These are phyloP conservation scores for Sminthurides bifidus DNA, from an alignment of 1,140 invertebrate species.

Conservation along the genomic window DNA sequence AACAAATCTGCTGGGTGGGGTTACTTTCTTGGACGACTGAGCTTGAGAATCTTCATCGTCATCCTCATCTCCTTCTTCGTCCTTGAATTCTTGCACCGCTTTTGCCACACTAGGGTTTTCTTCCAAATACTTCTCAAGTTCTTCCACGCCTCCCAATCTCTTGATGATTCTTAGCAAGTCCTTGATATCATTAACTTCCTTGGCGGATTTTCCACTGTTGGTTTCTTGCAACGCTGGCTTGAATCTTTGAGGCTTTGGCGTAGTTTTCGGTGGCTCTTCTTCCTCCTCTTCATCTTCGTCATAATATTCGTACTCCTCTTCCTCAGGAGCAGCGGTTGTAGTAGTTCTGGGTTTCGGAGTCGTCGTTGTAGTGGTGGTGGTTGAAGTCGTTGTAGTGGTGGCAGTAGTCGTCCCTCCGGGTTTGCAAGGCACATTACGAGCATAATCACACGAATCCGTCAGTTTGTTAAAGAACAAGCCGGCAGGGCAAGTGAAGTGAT, in stretches of 20 bases:
- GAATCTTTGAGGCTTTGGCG: not conserved
- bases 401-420: constrained; percentile 38
- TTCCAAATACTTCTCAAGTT: constrained; percentile 32
- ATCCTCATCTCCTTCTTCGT: constrained; percentile 34
- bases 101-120: constrained; percentile 39
- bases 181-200: constrained; percentile 68
- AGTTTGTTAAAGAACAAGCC: constrained; percentile 80
- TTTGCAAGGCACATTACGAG: constrained; percentile 67
- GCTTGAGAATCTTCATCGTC: too few species aligned
- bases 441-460: constrained; percentile 83
- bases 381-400: constrained; percentile 41
- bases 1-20: constrained; percentile 2
- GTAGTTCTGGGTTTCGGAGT: constrained; percentile 37
- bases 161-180: constrained; percentile 70
- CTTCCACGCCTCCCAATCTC: constrained; percentile 42
- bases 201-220: constrained; percentile 9
- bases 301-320: constrained; percentile 34
- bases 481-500: constrained; percentile 81
- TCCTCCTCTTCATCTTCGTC: constrained; percentile 43
- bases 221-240: constrained; percentile 15
- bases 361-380: constrained; percentile 43
- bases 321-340: constrained; percentile 29
- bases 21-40: too few species aligned
- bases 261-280: constrained; percentile 51
- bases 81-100: constrained; percentile 53